These are phyloP conservation scores for Hydriomena furcata DNA, from an alignment of 2,888 invertebrate species.

Conservation along the genomic window DNA sequence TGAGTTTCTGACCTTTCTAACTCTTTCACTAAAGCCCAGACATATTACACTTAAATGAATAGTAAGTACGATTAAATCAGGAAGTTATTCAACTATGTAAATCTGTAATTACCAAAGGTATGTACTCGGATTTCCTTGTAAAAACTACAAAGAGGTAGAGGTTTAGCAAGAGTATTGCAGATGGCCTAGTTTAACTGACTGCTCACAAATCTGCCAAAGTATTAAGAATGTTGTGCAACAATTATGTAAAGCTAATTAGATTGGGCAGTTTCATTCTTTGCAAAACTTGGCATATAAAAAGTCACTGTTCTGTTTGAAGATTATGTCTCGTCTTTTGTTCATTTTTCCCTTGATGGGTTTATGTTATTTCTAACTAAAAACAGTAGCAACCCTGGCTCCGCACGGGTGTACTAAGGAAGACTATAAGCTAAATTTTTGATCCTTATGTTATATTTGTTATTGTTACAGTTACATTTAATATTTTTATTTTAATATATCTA, in stretches of 20 bases:
- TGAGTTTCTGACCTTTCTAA: slow-evolving; percentile 61
- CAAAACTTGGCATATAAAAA: not conserved
- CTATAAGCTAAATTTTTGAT: too few species aligned
- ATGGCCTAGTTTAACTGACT: slow-evolving; percentile 13
- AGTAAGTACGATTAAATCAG: slow-evolving; percentile 23
- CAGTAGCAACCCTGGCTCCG: too few species aligned
- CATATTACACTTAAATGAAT: slow-evolving; percentile 4
- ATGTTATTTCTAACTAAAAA: too few species aligned
- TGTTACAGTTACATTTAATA: too few species aligned
- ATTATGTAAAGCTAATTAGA: slow-evolving; percentile 26
- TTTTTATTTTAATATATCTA: too few species aligned
- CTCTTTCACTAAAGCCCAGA: too few species aligned
- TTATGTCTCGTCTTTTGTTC: too few species aligned
- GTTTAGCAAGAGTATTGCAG: slow-evolving; percentile 16
- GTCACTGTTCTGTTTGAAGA: not conserved
- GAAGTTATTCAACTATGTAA: slow-evolving; percentile 33
- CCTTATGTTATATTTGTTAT: too few species aligned
- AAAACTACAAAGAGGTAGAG: slow-evolving; percentile 10
- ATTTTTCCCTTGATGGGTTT: too few species aligned
- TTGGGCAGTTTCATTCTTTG: slow-evolving; percentile 4
- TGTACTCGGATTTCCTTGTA: slow-evolving; percentile 19
- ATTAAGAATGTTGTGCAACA: slow-evolving; percentile 22
- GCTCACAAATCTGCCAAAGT: slow-evolving; percentile 14
- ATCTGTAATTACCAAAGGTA: slow-evolving; percentile 30
- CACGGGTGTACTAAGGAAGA: too few species aligned